Evolutionary conservation across 2,797 vertebrate species (phyloP), one percentile per base, ranked within the genome.

Genomic region (Lophura swinhoii): DNA sequence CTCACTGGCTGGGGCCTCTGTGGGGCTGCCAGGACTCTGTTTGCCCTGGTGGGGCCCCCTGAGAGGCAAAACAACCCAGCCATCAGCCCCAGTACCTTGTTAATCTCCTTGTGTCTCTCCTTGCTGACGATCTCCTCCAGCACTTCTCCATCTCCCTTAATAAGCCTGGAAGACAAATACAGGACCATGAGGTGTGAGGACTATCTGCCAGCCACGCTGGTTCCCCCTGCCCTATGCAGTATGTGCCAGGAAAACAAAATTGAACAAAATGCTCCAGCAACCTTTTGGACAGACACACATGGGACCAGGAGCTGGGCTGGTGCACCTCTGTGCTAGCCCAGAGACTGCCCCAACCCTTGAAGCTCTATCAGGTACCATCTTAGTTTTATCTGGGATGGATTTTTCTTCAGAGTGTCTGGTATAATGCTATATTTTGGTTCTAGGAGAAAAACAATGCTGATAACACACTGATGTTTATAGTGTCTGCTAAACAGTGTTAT

Each of bases 61-160:
- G 43, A 35, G 49, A 63, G 55, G 33, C 6, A 64, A 44, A 31
- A 73, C 7, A 59, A 4, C 51, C 60, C 44, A 53, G 37, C 37
- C 63, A 23, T 2, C 48, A 22, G 64, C 43, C 51, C 55, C 21
- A 0, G 31, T 97, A 99, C 99, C 99, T 99, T 99, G 96, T 99
- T 99, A 91, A 99, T 99, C 1, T 99, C 99, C 96, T 98, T 98
- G 97, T 99, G 99, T 82, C 97, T 98, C 24, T 99, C 99, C 93
- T 98, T 98, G 94, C 98, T 99, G 91, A 99, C 98, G 0, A 99
- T 99, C 96, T 99, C 99, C 96, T 99, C 99, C 15, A 99, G 98
- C 91, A 99, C 98, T 95, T 99, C 99, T 2, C 99, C 99, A 0
- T 99, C 99, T 70, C 99, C 99, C 93, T 99, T 98, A 93, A 99